Evolutionary conservation across 2,888 invertebrate genomes (phyloP).

Genomic region (Poecilus cupreus): DNA sequence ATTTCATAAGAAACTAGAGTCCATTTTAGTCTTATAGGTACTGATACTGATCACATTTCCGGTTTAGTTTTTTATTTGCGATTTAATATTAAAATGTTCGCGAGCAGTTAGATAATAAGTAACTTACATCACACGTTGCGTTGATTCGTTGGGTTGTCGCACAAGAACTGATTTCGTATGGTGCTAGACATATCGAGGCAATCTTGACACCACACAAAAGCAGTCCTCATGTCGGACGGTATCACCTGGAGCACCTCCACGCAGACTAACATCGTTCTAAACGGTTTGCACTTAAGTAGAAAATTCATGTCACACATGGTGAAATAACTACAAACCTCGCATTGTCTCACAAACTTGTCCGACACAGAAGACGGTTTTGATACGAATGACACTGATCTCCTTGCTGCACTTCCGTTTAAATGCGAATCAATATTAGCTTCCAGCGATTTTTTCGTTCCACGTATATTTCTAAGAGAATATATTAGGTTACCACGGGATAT

Average conservation of each 20-base stretch:
- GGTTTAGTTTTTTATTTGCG: neutral
- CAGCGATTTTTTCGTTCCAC: constrained; percentile 50
- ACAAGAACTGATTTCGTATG: constrained; percentile 80
- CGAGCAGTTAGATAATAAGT: neutral
- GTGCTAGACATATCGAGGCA: constrained; percentile 78
- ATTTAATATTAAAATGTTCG: no score
- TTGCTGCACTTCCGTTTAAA: constrained; percentile 39
- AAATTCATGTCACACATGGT: constrained; percentile 71
- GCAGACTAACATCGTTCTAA: constrained; percentile 21
- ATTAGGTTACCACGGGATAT: constrained; percentile 70
- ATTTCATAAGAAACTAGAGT: neutral
- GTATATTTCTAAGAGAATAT: constrained; percentile 64
- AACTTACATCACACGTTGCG: neutral
- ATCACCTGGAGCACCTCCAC: neutral
- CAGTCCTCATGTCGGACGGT: constrained; percentile 75
- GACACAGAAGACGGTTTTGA: constrained; percentile 66
- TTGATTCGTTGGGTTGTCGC: constrained; percentile 57
- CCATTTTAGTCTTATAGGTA: constrained; percentile 20
- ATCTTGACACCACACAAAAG: constrained; percentile 81
- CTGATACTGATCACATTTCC: neutral
- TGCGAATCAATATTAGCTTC: constrained; percentile 56
- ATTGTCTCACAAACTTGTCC: constrained; percentile 51
- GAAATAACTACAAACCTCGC: constrained; percentile 67
- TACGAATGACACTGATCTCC: constrained; percentile 53
- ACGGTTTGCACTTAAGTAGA: constrained; percentile 69